These are phyloP conservation scores for Halcyon malimbica DNA, from an alignment of 2,113 vertebrate species.

Conservation along the genomic window DNA sequence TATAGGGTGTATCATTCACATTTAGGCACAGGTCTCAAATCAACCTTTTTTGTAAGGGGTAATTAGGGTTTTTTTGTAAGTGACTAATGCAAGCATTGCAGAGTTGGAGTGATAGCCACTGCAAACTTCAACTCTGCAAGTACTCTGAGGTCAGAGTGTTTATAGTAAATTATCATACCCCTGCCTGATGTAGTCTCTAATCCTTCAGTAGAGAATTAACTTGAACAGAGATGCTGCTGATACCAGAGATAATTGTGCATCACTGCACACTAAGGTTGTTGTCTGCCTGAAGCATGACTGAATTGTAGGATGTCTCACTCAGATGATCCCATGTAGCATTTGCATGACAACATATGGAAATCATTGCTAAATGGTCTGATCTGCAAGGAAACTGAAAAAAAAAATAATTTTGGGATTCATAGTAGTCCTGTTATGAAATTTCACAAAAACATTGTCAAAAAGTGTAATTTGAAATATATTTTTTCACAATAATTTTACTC, in stretches of 20 bases:
- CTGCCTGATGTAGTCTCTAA: neutral
- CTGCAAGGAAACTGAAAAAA: neutral
- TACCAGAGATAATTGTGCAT: neutral
- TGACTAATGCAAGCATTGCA: neutral
- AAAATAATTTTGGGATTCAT: neutral
- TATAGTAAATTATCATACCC: neutral
- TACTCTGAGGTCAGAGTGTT: neutral
- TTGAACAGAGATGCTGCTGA: neutral
- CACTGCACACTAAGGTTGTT: neutral
- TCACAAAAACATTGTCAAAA: neutral
- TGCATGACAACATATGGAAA: neutral
- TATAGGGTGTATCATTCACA: fast-evolving
- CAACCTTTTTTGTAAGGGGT: neutral
- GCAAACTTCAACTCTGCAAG: neutral
- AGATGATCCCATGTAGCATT: neutral
- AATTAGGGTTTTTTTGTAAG: neutral
- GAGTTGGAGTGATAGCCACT: neutral
- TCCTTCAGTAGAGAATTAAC: neutral
- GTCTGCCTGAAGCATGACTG: neutral
- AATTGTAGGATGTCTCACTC: neutral
- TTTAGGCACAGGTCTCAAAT: neutral
- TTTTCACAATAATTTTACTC: neutral
- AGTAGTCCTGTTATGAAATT: neutral
- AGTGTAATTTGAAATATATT: neutral
- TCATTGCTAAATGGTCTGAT: neutral